Evolutionary conservation across 2,888 invertebrate species (phyloP).

Genomic region (Ophion ellenae): DNA sequence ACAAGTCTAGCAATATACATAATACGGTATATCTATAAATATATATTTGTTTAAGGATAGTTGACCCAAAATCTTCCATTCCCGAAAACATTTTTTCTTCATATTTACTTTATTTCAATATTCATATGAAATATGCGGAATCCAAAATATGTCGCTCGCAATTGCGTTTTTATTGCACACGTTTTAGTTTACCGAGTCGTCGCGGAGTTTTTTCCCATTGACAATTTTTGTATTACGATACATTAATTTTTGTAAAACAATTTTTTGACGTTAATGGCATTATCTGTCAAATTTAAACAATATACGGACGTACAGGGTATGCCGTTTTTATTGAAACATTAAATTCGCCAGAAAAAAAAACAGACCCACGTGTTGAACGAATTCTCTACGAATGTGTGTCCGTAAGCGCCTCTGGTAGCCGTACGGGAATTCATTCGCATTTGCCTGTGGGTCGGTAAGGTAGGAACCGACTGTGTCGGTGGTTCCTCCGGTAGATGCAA

Average conservation of each 20-base stretch:
- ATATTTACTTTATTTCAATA: background rate
- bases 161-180: background rate
- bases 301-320: background rate
- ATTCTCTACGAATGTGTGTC: background rate
- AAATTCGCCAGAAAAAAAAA: background rate
- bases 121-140: background rate
- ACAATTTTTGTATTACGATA: background rate
- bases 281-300: background rate
- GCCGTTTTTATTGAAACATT: background rate
- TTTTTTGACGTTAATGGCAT: background rate
- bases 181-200: background rate
- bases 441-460: background rate
- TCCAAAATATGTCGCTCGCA: background rate
- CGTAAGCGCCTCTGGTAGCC: background rate
- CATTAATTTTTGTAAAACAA: background rate
- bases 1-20: slow-evolving; percentile 24
- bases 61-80: background rate
- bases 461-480: background rate
- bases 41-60: background rate
- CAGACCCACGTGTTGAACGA: background rate
- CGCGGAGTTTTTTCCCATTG: background rate
- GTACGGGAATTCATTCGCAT: background rate
- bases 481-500: background rate
- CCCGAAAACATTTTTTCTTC: background rate
- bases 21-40: background rate